Conservation (phyloP, 1,140 invertebrate species). For the Lethrus apterus region DNA sequence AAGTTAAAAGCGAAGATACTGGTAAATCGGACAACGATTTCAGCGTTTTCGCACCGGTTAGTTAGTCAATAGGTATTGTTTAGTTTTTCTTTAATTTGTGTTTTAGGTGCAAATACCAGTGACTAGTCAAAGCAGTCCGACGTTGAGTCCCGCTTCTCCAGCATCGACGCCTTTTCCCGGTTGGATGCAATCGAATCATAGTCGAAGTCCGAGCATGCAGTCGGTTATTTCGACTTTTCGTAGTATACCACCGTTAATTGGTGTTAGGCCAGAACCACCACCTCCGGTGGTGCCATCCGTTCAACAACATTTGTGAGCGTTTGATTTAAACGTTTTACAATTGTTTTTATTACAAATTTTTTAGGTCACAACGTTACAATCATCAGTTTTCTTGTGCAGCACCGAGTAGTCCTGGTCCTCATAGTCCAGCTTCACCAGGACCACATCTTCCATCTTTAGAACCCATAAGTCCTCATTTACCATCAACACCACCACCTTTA, state of each 20-base stretch:
- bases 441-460: constrained; percentile 44
- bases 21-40: constrained; percentile 36
- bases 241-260: too few species aligned
- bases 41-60: constrained; percentile 36
- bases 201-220: constrained; percentile 35
- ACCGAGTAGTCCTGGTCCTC: constrained; percentile 41
- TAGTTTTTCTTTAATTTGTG: too few species aligned
- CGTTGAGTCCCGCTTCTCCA: constrained; percentile 35
- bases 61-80: too few species aligned
- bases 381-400: constrained; percentile 31
- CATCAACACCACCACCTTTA: constrained; percentile 45
- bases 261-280: too few species aligned
- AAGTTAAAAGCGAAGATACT: constrained; percentile 1
- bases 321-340: too few species aligned
- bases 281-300: too few species aligned
- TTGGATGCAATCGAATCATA: constrained; percentile 32
- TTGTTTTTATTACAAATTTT: too few species aligned
- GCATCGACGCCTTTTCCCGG: constrained; percentile 28
- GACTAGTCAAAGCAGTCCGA: constrained; percentile 37
- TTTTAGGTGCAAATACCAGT: constrained; percentile 29
- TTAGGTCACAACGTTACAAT: constrained; percentile 11
- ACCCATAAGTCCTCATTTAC: constrained; percentile 40
- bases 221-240: constrained; percentile 29
- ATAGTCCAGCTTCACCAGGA: constrained; percentile 46
- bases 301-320: too few species aligned